Base-by-base conservation (phyloP, 2,888 invertebrate genomes). In the Patella caerulea region DNA sequence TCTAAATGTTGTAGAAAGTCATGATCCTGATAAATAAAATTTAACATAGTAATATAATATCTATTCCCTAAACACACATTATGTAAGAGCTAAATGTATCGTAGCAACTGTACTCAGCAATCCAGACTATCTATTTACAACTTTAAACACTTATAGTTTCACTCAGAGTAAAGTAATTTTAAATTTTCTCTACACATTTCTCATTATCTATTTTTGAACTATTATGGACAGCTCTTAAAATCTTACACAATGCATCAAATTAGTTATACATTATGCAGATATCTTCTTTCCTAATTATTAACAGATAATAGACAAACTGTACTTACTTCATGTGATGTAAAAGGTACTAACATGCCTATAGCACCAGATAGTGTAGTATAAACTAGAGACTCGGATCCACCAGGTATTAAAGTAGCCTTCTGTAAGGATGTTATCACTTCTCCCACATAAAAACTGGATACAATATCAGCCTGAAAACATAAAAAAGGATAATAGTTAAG, bases 1-100 rank as follows among this genome's bases (percentile, higher is more conserved):
- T 99, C 99, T 82, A 99, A 93, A 93, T 99, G 98, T 91, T 99
- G 98, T 93, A 99, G 99, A 92, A 99, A 99, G 91, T 99, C 99
- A 87, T 98, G 98, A 92, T 99, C 99, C 93, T 99, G 86, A 7
- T 87, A 85, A 52, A 81, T 55, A 53, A 73, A 76, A 77, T n/a
- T 86, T 84, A 17, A 79, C 29, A 29, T 73, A 75, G 24, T 53
- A 29, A 55, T 45, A 45, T 9, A 45, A 45, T 9, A 45, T 45
- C 7, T 5, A 45, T 45, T 45, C 45, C 12, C 17, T 76, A 34
- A 72, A 71, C 0, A 71, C 5, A 3, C 15, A 53, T 34, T 14
- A 74, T 34, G 34, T 34, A 34, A 34, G 34, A 5, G 7, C 34
- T 45, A 45, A 45, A 45, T 45, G 9, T 45, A 9, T 45, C 9